These are phyloP conservation scores for Acrocephalus arundinaceus DNA, from an alignment of 2,113 vertebrate species.

Conservation along the genomic window DNA sequence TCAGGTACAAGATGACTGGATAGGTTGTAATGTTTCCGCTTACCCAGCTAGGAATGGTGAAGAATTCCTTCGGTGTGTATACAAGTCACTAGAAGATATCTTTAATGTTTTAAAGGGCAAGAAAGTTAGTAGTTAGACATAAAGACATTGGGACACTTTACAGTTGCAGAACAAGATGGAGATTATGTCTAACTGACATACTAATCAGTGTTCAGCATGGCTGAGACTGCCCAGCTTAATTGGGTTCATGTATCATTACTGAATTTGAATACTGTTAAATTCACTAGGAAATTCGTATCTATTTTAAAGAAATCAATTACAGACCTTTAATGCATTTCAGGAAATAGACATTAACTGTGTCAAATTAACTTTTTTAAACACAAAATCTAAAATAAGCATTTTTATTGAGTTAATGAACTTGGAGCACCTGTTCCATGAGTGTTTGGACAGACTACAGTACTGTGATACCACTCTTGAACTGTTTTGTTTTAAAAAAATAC, in stretches of 20 bases:
- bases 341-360: background rate
- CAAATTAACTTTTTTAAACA: background rate
- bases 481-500: background rate
- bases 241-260: background rate
- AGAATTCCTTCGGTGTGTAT: conserved; percentile 86
- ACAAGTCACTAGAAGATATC: conserved; percentile 90
- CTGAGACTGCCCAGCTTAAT: background rate
- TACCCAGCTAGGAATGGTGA: conserved; percentile 84
- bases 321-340: background rate
- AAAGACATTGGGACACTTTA: background rate
- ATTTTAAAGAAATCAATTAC: background rate
- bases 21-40: conserved; percentile 89
- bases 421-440: background rate
- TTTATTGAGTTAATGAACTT: background rate
- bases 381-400: background rate
- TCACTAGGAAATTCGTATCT: background rate
- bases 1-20: conserved; percentile 85
- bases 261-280: background rate
- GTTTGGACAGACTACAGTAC: background rate
- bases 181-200: background rate
- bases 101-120: conserved; percentile 88
- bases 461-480: background rate
- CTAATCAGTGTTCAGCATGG: background rate
- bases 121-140: conserved; percentile 71
- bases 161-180: background rate